phyloP scores from a whole-genome alignment of 2,888 invertebrate genomes.

The Nomada ruficornis region DNA sequence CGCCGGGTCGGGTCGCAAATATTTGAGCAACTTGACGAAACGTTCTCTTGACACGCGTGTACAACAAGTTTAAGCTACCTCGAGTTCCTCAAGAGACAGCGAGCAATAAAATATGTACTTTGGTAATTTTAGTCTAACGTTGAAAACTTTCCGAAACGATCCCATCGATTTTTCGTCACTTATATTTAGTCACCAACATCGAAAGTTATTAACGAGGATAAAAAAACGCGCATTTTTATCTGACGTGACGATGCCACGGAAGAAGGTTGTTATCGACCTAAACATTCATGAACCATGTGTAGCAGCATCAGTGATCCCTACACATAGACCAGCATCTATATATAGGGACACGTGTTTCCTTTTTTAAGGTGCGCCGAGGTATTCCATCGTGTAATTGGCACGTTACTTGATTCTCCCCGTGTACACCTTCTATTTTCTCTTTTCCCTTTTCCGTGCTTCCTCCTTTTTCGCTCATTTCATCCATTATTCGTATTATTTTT shows the following conservation, averaged over 20 bases:
- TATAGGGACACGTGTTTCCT: conserved; percentile 66
- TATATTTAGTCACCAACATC: conserved; percentile 36
- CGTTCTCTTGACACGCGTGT: too few relatives aligned
- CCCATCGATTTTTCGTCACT: conserved; percentile 20
- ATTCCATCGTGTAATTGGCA: conserved; percentile 62
- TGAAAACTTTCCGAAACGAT: background rate
- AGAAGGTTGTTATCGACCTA: conserved; percentile 49
- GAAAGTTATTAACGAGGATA: conserved; percentile 41
- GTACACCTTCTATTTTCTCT: conserved; percentile 3
- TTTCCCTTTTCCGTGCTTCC: background rate
- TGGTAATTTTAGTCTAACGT: background rate
- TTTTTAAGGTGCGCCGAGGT: conserved; percentile 63
- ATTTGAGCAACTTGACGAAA: conserved; percentile 35
- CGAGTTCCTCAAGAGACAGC: too few relatives aligned
- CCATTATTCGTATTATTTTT: background rate
- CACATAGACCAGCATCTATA: conserved; percentile 59
- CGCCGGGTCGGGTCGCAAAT: conserved; percentile 40
- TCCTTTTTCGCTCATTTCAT: background rate
- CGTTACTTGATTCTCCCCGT: conserved; percentile 40
- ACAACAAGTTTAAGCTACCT: too few relatives aligned
- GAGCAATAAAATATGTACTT: background rate
- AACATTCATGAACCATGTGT: conserved; percentile 54
- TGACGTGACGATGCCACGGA: conserved; percentile 23
- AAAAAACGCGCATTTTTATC: conserved; percentile 35
- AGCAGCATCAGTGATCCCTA: conserved; percentile 56